Percentiles rank a stretch among this genome's conserved stretches.
phyloP scores from a whole-genome alignment of 53 echinoderm and acorn worm genomes.

The Stichopus horrens region DNA sequence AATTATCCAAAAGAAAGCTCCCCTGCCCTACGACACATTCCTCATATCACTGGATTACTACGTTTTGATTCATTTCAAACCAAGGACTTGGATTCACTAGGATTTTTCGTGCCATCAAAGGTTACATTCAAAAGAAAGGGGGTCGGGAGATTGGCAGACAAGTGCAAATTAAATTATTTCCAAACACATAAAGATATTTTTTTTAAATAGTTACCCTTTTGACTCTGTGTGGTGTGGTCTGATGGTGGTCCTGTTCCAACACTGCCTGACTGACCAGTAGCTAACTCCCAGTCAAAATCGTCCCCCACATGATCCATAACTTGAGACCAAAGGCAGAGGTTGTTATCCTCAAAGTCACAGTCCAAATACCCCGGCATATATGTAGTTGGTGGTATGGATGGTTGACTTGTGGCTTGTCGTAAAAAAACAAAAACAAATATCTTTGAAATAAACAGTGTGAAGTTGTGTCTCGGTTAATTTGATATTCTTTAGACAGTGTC shows the following conservation, averaged over 20 bases:
- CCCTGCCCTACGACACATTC: too few relatives aligned
- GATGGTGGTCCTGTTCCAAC: constrained; percentile 64
- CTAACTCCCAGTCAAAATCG: constrained; percentile 55
- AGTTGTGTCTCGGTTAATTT: too few relatives aligned
- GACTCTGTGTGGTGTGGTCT: constrained; percentile 65
- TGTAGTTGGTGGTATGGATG: constrained; percentile 47
- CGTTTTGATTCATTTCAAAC: too few relatives aligned
- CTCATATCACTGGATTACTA: too few relatives aligned
- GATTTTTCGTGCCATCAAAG: too few relatives aligned
- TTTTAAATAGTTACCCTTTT: constrained; percentile 47
- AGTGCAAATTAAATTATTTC: background rate
- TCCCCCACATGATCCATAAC: constrained; percentile 26
- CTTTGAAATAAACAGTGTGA: too few relatives aligned
- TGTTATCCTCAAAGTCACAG: constrained; percentile 72
- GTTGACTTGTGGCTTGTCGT: constrained; percentile 8
- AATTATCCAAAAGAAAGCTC: too few relatives aligned
- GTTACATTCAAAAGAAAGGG: background rate
- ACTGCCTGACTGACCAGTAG: constrained; percentile 37
- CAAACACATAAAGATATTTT: background rate
- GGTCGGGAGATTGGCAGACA: background rate
- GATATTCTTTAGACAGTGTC: too few relatives aligned
- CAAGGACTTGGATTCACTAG: too few relatives aligned
- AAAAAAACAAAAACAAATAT: background rate
- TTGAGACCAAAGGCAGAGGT: constrained; percentile 63
- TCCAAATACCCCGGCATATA: constrained; percentile 54